phyloP scores from a whole-genome alignment of 2,113 vertebrate species.

The Cyprinus carpio region DNA sequence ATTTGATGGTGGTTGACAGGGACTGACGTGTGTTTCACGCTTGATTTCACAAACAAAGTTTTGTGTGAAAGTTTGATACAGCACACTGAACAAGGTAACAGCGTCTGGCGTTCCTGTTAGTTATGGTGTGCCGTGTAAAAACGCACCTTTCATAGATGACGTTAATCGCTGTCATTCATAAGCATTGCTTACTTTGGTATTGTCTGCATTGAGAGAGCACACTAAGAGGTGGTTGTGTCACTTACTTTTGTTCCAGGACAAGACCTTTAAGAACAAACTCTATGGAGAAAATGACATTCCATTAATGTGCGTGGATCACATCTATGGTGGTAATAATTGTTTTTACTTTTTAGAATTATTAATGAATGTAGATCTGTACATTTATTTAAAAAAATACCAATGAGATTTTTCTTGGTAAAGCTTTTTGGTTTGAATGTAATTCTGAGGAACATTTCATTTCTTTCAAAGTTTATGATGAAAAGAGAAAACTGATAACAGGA shows the following conservation, averaged over 20 bases:
- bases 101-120: not conserved
- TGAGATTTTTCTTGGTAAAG: not conserved
- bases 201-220: not conserved
- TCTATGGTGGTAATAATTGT: constrained; percentile 81
- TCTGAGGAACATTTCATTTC: not conserved
- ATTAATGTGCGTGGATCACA: constrained; percentile 86
- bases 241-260: constrained; percentile 70
- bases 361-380: not conserved
- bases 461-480: constrained; percentile 84
- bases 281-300: constrained; percentile 88
- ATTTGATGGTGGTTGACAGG: constrained; percentile 2
- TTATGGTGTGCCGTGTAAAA: not conserved
- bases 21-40: not conserved
- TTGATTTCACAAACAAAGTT: constrained; percentile 11
- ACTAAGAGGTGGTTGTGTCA: not conserved
- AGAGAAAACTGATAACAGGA: constrained; percentile 79
- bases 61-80: not conserved
- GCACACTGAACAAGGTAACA: not conserved
- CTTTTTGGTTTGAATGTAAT: not conserved
- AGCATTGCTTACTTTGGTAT: not conserved
- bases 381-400: not conserved
- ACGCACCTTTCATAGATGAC: not conserved
- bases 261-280: constrained; percentile 84
- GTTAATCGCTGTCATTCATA: not conserved
- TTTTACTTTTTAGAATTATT: not conserved